phyloP scores from a whole-genome alignment of 1,140 invertebrate genomes.

The Carcinoscorpius rotundicauda region DNA sequence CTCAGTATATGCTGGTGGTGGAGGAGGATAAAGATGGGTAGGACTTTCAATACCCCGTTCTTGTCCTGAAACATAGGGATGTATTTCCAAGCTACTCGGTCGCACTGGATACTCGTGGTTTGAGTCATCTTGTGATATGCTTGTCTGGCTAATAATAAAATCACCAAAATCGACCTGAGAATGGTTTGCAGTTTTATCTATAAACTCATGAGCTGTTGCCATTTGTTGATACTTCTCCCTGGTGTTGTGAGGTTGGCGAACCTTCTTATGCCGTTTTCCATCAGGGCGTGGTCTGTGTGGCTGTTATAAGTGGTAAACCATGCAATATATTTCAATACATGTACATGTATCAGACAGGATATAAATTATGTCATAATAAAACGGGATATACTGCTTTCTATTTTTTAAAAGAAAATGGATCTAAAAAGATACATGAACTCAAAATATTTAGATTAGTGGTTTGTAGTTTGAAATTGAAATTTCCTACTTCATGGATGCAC shows the following conservation, averaged over 20 bases:
- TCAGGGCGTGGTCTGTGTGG: conserved; percentile 15
- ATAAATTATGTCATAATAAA: too few species aligned
- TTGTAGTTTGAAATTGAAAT: too few species aligned
- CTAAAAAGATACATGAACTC: too few species aligned
- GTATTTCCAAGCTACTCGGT: conserved; percentile 57
- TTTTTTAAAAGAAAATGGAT: too few species aligned
- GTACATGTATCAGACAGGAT: too few species aligned
- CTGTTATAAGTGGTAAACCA: conserved; percentile 5
- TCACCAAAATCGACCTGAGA: conserved; percentile 1
- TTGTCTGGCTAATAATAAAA: background rate
- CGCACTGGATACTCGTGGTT: conserved; percentile 42
- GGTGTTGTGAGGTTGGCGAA: conserved; percentile 72
- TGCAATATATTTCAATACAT: too few species aligned
- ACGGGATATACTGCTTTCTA: too few species aligned
- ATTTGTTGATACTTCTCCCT: conserved; percentile 68
- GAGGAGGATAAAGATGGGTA: conserved; percentile 26
- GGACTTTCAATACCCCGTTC: conserved; percentile 18
- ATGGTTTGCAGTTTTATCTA: conserved; percentile 14
- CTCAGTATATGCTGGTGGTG: conserved; percentile 24
- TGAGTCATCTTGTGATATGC: background rate
- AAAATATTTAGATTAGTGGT: too few species aligned
- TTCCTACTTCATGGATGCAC: too few species aligned
- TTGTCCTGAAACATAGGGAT: conserved; percentile 13
- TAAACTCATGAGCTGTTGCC: conserved; percentile 40
- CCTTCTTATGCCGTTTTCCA: conserved; percentile 52